Base-by-base conservation (phyloP, 2,888 invertebrate genomes). In the Pristionchus entomophagus region DNA sequence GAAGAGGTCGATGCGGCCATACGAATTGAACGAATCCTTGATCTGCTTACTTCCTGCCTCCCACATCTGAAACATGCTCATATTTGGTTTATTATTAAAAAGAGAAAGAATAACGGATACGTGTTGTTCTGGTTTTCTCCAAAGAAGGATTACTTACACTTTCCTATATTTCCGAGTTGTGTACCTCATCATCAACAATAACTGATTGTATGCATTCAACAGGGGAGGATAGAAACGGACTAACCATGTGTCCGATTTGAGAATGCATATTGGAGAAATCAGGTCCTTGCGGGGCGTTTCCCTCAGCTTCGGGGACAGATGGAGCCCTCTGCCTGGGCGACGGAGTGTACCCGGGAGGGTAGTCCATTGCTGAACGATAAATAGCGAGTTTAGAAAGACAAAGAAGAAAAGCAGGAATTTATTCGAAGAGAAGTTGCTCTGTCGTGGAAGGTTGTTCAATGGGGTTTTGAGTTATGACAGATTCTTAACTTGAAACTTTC, bases 1-100 rank as follows among this genome's bases (percentile, higher is more conserved):
- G 29, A 95, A 93, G 49, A 94, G 92, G 89, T 95, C 95, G 84
- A 95, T 94, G 88, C 94, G 94, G 2, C 94, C 94, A 90, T 95
- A 95, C 0, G 94, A 89, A 89, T 93, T 94, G 92, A 94, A 94
- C 5, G 94, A 94, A 86, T 94, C 94, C 88, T 93, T 93, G 5
- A 94, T 94, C 87, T 94, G 93, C 88, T 94, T 93, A 78, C 92
- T 93, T 5, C 90, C 90, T 29, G 90, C 90, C 86, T 90, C 90
- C 90, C 90, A 90, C 94, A 94, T 85, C 89, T 89, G 65, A 82
- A 88, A 59, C 22, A 45, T 45, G 14, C 45, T 45, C 45, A 45
- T 45, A 45, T 45, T 45, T 6, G 45, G n/a, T n/a, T n/a, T n/a
- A n/a, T n/a, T n/a, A n/a, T n/a, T n/a, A n/a, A n/a, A n/a, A n/a